Conservation (phyloP, 2,888 invertebrate genomes). For the Sinotaia quadrata region DNA sequence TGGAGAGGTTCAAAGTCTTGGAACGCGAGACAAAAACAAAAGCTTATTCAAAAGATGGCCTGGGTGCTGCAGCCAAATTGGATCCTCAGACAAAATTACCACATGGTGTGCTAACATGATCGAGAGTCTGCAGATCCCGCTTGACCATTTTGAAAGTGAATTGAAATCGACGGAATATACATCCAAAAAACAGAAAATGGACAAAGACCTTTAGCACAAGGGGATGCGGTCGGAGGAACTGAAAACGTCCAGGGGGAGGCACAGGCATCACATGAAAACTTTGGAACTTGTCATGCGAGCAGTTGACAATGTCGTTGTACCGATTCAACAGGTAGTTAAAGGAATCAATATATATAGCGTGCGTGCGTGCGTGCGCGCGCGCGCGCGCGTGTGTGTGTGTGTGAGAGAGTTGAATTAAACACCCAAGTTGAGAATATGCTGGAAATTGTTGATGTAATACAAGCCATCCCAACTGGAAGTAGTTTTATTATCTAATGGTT, state of each 20-base stretch:
- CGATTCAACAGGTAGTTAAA: slow-evolving; percentile 92
- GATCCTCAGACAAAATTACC: slow-evolving; percentile 99
- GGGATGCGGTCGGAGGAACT: slow-evolving; percentile 86
- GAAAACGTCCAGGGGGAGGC: slow-evolving; percentile 91
- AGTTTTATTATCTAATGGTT: too few species aligned
- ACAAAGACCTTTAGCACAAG: too few species aligned
- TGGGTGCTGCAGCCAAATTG: slow-evolving; percentile 94
- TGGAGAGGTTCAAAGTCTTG: slow-evolving; percentile 99
- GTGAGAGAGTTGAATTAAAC: too few species aligned
- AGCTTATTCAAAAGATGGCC: slow-evolving; percentile 99
- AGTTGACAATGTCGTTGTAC: slow-evolving; percentile 97
- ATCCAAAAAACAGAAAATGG: slow-evolving; percentile 84
- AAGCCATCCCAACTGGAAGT: too few species aligned
- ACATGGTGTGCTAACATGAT: slow-evolving; percentile 93
- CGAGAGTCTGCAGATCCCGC: slow-evolving; percentile 76
- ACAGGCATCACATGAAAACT: slow-evolving; percentile 97
- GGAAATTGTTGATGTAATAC: too few species aligned
- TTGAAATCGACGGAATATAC: slow-evolving; percentile 93
- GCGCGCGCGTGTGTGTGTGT: too few species aligned
- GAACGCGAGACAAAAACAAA: slow-evolving; percentile 99
- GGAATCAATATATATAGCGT: too few species aligned
- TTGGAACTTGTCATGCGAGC: slow-evolving; percentile 95
- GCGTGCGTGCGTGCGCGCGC: too few species aligned
- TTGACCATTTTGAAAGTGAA: slow-evolving; percentile 97
- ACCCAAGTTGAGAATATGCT: too few species aligned